A percentile compares a stretch with the other conserved stretches of the same genome.
phyloP scores from a whole-genome alignment of 2,888 invertebrate species.

The Dynastes tityus region DNA sequence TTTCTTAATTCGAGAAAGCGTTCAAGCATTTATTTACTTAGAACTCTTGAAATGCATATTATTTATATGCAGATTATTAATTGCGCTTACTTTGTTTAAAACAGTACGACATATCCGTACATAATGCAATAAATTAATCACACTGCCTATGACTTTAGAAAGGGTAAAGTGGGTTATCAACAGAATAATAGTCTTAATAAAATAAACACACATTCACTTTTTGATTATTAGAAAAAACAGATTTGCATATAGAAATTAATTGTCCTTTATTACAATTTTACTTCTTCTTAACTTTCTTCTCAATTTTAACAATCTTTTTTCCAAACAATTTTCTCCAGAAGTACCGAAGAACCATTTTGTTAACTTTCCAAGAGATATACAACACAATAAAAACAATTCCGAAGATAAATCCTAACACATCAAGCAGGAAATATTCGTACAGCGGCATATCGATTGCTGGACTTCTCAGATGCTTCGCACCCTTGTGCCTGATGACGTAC shows the following conservation, averaged over 20 bases:
- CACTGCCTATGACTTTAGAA: no score
- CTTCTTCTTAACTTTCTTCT: conserved; percentile 20
- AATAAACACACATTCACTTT: no score
- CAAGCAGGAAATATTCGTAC: conserved; percentile 56
- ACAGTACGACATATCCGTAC: no score
- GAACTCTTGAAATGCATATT: no score
- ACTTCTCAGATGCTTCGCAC: conserved; percentile 54
- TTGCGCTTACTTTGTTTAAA: no score
- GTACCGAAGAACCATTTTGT: conserved; percentile 8
- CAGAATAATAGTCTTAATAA: no score
- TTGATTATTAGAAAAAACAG: background rate
- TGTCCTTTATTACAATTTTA: background rate
- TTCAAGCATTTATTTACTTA: no score
- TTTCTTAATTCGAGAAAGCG: no score
- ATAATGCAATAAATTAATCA: no score
- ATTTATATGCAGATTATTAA: no score
- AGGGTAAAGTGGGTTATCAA: no score
- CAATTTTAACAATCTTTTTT: no score
- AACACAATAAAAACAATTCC: background rate
- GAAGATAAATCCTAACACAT: conserved; percentile 51
- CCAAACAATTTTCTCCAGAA: conserved; percentile 11
- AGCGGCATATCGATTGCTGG: conserved; percentile 53
- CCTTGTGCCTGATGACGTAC: conserved; percentile 56
- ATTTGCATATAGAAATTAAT: background rate
- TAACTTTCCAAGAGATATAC: conserved; percentile 2